These are phyloP conservation scores for Drosophila aldrichi DNA, from an alignment of 2,888 invertebrate species.

Conservation along the genomic window DNA sequence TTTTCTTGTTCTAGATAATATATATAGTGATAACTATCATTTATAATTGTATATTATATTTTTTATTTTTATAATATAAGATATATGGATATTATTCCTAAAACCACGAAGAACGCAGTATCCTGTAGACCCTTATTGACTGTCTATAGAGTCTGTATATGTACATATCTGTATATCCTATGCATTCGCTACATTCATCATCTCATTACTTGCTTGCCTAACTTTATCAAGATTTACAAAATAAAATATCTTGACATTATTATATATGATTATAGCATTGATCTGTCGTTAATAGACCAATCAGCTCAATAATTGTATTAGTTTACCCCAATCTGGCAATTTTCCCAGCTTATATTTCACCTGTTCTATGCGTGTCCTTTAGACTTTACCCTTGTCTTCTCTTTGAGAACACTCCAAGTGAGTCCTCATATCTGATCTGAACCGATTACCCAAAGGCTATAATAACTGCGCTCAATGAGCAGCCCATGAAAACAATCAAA, in stretches of 20 bases:
- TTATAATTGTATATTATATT: too few relatives aligned
- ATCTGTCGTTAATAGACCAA: not conserved
- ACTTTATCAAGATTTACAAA: not conserved
- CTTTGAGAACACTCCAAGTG: not conserved
- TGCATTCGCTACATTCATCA: not conserved
- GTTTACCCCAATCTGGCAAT: not conserved
- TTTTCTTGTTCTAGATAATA: too few relatives aligned
- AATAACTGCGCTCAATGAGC: not conserved
- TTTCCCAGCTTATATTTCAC: slow-evolving; percentile 1
- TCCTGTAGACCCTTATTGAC: not conserved
- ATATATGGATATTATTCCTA: too few relatives aligned
- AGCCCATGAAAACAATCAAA: slow-evolving; percentile 36
- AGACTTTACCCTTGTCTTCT: not conserved
- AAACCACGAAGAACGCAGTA: not conserved
- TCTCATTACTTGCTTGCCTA: not conserved
- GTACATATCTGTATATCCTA: not conserved
- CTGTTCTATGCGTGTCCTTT: not conserved
- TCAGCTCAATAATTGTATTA: not conserved
- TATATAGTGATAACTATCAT: too few relatives aligned
- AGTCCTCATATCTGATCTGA: slow-evolving; percentile 4
- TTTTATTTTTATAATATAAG: too few relatives aligned
- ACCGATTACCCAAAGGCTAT: slow-evolving; percentile 1
- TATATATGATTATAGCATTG: not conserved
- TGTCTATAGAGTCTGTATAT: not conserved
- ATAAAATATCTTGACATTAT: not conserved